Base-by-base conservation (phyloP, 2,888 invertebrate species). In the Tholera decimalis region DNA sequence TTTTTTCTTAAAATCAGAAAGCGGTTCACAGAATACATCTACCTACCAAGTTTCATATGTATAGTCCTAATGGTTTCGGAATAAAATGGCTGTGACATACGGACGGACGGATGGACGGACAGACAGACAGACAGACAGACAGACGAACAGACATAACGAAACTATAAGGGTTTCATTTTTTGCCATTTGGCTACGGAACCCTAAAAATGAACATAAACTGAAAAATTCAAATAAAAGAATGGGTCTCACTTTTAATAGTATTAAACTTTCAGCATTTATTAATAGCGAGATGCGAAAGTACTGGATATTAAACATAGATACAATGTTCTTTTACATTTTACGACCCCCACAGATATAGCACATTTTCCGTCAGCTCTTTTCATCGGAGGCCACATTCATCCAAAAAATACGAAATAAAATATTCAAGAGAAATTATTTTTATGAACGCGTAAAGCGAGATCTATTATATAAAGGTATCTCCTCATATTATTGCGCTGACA, bases 381-480 rank as follows among this genome's bases (percentile, higher is more conserved):
- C 72, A 41, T 53, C 9, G 11, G 18, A 28, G 22, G 39, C 37
- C 63, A 35, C 33, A 56, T 68, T 49, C 39, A 26, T 39, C 4
- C 18, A 50, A 54, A 67, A 71, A 18, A 57, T 65, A 63, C 46
- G 59, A 60, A 60, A 74, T 66, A 65, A 81, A 72, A 73, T 79
- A 59, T 80, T 59, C 55, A 47, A 50, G 65, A 62, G 58, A 71
- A 58, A 53, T 73, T 63, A 57, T 55, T 79, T 76, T 83, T 80
- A 77, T 47, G 56, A 39, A 69, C 50, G 53, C 46, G 59, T 50
- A 60, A 79, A 77, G 79, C 55, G 54, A 44, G 28, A 26, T 26
- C 73, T 54, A 76, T 73, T 70, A 74, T 81, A 60, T 67, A 33
- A 50, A 67, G 53, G 75, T 74, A 65, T 63, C 57, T 82, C 51